A percentile compares a stretch with the other conserved stretches of the same genome.
Conservation (phyloP, 2,888 invertebrate genomes). For the Acleris laterana region DNA sequence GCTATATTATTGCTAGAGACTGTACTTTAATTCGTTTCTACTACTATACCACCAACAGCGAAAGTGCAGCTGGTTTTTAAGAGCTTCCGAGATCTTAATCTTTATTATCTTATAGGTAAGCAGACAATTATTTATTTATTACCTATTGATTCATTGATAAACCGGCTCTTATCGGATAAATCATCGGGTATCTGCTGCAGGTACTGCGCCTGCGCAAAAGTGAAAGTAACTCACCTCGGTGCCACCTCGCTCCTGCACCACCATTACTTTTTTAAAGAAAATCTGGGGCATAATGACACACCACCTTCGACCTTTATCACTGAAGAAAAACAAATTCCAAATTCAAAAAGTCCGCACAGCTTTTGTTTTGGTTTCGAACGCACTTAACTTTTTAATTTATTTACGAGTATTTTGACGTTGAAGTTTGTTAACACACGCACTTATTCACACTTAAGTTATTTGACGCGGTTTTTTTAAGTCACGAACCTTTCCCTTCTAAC, state of each 20-base stretch:
- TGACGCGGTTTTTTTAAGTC: conserved; percentile 43
- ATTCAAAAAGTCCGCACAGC: conserved; percentile 16
- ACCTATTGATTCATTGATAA: conserved; percentile 20
- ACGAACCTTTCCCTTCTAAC: conserved; percentile 74
- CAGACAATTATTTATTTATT: conserved; percentile 19
- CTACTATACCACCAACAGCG: not conserved
- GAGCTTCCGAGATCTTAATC: conserved; percentile 1
- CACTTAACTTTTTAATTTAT: conserved; percentile 23
- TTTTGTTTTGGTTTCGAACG: conserved; percentile 14
- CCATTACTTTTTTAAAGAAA: conserved; percentile 83
- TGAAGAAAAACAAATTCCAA: conserved; percentile 42
- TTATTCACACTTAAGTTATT: conserved; percentile 20
- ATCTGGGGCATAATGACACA: conserved; percentile 76
- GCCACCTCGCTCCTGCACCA: conserved; percentile 73
- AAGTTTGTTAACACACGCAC: conserved; percentile 27
- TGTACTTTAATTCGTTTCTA: too few species aligned
- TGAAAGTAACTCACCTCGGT: conserved; percentile 82
- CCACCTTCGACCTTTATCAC: conserved; percentile 52
- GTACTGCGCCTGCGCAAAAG: conserved; percentile 57
- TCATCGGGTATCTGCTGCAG: conserved; percentile 40
- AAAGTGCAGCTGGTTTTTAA: conserved; percentile 2
- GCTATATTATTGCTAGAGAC: too few species aligned
- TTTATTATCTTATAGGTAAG: not conserved
- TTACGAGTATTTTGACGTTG: conserved; percentile 12
- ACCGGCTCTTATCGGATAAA: conserved; percentile 22